phyloP scores from a whole-genome alignment of 2,797 vertebrate species.

The Pachyuromys duprasi region DNA sequence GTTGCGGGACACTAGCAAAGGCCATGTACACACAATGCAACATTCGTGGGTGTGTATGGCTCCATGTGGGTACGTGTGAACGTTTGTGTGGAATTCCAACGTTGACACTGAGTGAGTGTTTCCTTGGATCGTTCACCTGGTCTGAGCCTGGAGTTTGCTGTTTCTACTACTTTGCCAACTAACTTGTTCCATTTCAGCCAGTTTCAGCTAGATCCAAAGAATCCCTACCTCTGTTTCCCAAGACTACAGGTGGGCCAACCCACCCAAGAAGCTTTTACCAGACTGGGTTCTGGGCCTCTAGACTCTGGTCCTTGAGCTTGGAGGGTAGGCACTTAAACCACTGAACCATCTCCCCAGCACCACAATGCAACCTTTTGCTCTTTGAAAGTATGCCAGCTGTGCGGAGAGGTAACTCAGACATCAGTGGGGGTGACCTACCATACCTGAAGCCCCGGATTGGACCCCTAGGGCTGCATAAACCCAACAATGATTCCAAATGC shows the following conservation, averaged over 20 bases:
- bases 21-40: neutral
- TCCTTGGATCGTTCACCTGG: neutral
- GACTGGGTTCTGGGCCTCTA: neutral
- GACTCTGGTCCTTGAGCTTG: neutral
- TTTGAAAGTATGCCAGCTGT: neutral
- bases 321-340: neutral
- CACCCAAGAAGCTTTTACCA: neutral
- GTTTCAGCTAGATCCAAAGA: neutral
- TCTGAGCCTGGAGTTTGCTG: neutral
- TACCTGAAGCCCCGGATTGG: neutral
- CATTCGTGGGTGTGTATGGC: rapidly evolving
- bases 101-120: too few relatives aligned
- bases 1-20: neutral
- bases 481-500: neutral
- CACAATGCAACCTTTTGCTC: neutral
- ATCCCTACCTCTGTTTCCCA: neutral
- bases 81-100: neutral
- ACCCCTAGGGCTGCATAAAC: neutral
- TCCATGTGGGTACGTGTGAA: neutral
- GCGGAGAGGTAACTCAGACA: neutral
- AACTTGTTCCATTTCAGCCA: neutral
- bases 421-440: neutral
- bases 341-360: neutral
- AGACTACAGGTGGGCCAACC: too few relatives aligned
- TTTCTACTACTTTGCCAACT: neutral